Evolutionary conservation across 2,888 invertebrate species (phyloP), one percentile per base, ranked within the genome.

Genomic region (Imbricaverruca yamaguchii): DNA sequence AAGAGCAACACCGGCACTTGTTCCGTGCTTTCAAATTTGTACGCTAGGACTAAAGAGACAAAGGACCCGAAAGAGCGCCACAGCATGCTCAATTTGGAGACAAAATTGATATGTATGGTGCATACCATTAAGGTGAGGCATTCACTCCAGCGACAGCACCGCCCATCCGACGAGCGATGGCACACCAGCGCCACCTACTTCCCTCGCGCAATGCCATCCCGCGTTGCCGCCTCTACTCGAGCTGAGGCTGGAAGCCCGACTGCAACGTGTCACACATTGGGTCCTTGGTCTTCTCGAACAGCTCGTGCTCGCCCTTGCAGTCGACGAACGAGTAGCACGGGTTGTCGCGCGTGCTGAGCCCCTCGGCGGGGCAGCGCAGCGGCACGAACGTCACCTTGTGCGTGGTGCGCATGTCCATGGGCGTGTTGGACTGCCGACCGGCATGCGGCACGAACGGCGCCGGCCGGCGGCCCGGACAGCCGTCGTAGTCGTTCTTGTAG

Each of bases 211-310:
- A 39, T 39, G 39, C 2, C 39, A 39, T 4, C 39, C 39, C 39
- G 39, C 4, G 39, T 39, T 39, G 39, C 61, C 61, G 61, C 15
- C 39, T 18, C 65, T 67, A 67, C 15, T 9, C 18, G 55, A 74
- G 55, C 74, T 74, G 74, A 12, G 74, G 74, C 74, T 74, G 74
- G 21, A 74, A 74, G 74, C 74, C 74, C 7, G 74, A 74, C 74
- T 55, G 74, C 53, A 74, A 55, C 55, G 74, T 74, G 8, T 74
- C 74, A 15, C 74, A 74, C 74, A 74, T 74, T 10, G 74, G 74
- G 21, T 74, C 74, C 15, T 15, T 53, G 9, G 53, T 0, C 18
- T 18, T 13, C 55, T 74, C 74, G 53, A 74, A 74, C 74, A 74
- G 21, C 21, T 74, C 74, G 21, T 74, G 74, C 74, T 74, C 74